Evolutionary conservation across 1,140 invertebrate species (phyloP).

Genomic region (Heliconius eleuchia): DNA sequence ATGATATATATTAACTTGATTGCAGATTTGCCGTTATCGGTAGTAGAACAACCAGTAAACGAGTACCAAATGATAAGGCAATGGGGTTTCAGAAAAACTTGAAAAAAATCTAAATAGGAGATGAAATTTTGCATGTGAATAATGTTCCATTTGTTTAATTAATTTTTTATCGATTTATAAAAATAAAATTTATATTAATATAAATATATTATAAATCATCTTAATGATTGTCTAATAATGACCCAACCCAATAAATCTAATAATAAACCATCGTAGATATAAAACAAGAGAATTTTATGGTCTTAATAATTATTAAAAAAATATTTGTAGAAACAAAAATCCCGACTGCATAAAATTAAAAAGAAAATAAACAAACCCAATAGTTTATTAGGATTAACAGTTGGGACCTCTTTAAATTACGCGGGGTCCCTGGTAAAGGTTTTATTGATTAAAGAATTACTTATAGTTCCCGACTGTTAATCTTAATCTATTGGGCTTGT

Average conservation of each 20-base stretch:
- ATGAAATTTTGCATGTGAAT: background rate
- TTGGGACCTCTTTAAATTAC: too few species aligned
- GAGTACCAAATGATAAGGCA: constrained; percentile 55
- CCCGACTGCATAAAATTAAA: too few species aligned
- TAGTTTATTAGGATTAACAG: too few species aligned
- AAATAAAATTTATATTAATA: background rate
- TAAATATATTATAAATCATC: background rate
- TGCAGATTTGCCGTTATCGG: constrained; percentile 60
- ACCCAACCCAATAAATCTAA: background rate
- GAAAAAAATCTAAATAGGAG: background rate
- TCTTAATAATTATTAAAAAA: too few species aligned
- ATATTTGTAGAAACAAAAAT: too few species aligned
- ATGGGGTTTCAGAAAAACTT: constrained; percentile 50
- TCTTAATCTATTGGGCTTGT: too few species aligned
- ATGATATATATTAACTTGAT: background rate
- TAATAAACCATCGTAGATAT: background rate
- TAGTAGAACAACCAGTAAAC: constrained; percentile 56
- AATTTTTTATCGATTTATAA: background rate
- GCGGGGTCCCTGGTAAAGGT: too few species aligned
- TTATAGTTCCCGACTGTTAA: too few species aligned
- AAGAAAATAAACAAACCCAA: too few species aligned
- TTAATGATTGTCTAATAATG: background rate
- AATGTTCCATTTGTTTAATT: background rate
- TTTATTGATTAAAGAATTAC: too few species aligned
- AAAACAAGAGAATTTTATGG: background rate